Conservation (phyloP, 2,113 vertebrate genomes). For the Chaetodon auriga region DNA sequence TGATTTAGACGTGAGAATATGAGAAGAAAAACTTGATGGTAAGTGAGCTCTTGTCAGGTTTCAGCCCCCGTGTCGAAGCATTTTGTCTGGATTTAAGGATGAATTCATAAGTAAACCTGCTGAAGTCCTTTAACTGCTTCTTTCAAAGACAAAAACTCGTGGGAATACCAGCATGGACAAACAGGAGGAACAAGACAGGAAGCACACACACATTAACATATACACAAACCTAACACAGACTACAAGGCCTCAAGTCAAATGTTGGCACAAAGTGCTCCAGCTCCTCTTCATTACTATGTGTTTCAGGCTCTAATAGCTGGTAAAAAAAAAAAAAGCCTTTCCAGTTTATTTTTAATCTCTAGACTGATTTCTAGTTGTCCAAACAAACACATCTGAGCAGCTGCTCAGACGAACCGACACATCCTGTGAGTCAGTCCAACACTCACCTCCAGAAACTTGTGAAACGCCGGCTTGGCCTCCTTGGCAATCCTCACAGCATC, state of each 20-base stretch:
- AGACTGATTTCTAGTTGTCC: background rate
- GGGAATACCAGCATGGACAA: background rate
- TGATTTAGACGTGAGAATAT: background rate
- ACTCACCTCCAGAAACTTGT: slow-evolving; percentile 97
- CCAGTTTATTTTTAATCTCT: background rate
- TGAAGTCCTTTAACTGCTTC: background rate
- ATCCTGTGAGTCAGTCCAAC: slow-evolving; percentile 29
- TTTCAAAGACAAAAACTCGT: background rate
- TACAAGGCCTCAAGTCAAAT: too few relatives aligned
- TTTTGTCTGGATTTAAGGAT: background rate
- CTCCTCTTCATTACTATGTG: background rate
- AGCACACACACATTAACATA: background rate
- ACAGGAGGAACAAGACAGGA: slow-evolving; percentile 9
- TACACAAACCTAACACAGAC: background rate
- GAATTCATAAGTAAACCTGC: background rate
- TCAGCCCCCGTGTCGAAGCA: background rate
- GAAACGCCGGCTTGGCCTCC: slow-evolving; percentile 95
- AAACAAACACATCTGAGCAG: slow-evolving; percentile 14
- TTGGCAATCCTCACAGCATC: slow-evolving; percentile 96
- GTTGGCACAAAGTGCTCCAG: too few relatives aligned
- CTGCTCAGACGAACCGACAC: background rate
- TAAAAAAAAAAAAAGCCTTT: background rate
- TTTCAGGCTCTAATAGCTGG: background rate
- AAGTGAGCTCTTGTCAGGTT: background rate
- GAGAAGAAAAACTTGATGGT: background rate